Base-by-base conservation (phyloP, 2,888 invertebrate genomes). In the Ecliptopera silaceata region DNA sequence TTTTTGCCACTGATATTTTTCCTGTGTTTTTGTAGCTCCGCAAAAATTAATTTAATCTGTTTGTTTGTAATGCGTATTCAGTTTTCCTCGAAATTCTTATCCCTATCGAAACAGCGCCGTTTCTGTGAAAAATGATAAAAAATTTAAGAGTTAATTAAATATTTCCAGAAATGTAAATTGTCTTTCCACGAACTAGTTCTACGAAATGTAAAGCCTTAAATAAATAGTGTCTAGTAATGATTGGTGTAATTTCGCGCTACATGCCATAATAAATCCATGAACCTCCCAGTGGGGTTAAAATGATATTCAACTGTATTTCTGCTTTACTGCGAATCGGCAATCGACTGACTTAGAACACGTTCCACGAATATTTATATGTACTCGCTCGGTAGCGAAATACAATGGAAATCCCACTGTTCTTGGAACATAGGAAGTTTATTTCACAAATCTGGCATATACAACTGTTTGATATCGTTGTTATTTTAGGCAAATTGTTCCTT, bases 311-410 rank as follows among this genome's bases (percentile, higher is more conserved):
- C 39, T 41, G 4, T 43, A 44, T 53, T 50, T 42, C 8, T 46
- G 43, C 54, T 49, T 56, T 59, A 46, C 58, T 8, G 52, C 32
- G 56, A 47, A 59, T 50, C 47, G 49, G 20, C 13, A 36, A 31
- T 39, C 42, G 10, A 45, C 32, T 52, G 51, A 59, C 58, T 51
- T 31, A 31, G 44, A 44, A 29, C 32, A 15, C 15, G 6, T 56
- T 63, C 58, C 41, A 29, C 42, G 60, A 47, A 54, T 45, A 46
- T 43, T 48, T n/a, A n/a, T 43, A 43, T 46, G 20, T 31, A 43
- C 18, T n/a, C 43, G 12, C 36, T 36, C 38, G 5, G 39, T n/a
- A 45, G 17, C 13, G 34, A 22, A 32, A 26, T 18, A 41, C 32
- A 17, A 36, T 51, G 29, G 45, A 50, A 46, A 41, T 2, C n/a